Percentiles rank a stretch among this genome's conserved stretches.
phyloP scores from a whole-genome alignment of 2,113 vertebrate species.

The Dasyprocta punctata region DNA sequence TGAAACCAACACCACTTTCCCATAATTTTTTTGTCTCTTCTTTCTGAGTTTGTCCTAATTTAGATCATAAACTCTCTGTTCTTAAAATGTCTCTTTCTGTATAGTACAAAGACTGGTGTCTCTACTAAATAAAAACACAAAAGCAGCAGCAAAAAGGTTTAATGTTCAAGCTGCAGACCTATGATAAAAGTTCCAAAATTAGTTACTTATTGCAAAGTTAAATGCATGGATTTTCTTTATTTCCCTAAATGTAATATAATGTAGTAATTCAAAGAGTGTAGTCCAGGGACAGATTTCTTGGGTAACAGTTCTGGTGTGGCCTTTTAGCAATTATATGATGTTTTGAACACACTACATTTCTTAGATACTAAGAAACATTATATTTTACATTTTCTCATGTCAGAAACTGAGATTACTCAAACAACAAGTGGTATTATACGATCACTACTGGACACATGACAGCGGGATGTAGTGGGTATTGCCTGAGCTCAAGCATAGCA shows the following conservation, averaged over 20 bases:
- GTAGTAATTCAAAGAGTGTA: conserved; percentile 5
- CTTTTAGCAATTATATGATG: neutral
- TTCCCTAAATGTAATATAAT: conserved; percentile 26
- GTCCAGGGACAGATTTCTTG: neutral
- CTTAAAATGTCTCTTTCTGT: neutral
- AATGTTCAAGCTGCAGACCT: conserved; percentile 23
- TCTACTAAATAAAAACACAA: conserved; percentile 53
- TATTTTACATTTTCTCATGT: neutral
- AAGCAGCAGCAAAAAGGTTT: neutral
- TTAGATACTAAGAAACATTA: neutral
- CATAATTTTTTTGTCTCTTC: conserved; percentile 9
- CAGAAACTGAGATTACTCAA: neutral
- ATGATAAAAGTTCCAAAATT: conserved; percentile 17
- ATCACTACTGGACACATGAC: neutral
- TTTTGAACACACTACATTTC: neutral
- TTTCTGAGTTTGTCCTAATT: conserved; percentile 33
- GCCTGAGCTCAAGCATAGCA: neutral
- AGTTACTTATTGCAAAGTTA: conserved; percentile 48
- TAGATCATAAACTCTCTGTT: conserved; percentile 39
- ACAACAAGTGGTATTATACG: neutral
- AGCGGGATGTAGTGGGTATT: neutral
- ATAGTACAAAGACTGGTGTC: neutral
- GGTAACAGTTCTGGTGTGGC: neutral
- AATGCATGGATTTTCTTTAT: conserved; percentile 30
- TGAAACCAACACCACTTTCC: conserved; percentile 30